Conservation (phyloP, 2,888 invertebrate species). For the Mamestra brassicae region DNA sequence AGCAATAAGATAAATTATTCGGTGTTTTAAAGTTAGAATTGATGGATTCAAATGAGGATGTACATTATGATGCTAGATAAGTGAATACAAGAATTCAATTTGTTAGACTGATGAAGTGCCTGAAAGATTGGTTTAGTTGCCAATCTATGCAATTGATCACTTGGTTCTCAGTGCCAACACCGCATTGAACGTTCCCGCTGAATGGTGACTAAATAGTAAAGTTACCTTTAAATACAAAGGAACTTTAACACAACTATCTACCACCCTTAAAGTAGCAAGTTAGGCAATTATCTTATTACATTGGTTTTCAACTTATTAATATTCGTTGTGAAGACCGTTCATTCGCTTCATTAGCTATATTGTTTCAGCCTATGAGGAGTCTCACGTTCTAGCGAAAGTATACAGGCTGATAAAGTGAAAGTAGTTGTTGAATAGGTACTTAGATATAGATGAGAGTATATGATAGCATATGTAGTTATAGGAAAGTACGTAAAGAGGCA, state of each 20-base stretch:
- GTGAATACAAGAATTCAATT: background rate
- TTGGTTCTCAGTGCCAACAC: conserved; percentile 1
- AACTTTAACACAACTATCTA: background rate
- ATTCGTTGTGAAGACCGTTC: background rate
- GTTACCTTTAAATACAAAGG: background rate
- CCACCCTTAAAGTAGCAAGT: background rate
- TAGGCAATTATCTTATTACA: background rate
- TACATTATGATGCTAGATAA: background rate
- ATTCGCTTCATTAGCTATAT: background rate
- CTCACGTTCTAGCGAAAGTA: conserved; percentile 25
- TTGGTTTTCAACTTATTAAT: background rate
- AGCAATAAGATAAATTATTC: conserved; percentile 53
- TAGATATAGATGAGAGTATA: conserved; percentile 49
- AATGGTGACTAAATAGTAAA: background rate
- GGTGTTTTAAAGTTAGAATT: conserved; percentile 27
- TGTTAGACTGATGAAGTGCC: conserved; percentile 1
- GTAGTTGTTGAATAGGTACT: conserved; percentile 19
- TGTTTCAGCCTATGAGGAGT: background rate
- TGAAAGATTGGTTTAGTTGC: conserved; percentile 10
- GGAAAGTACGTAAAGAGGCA: conserved; percentile 89
- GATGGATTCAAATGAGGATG: conserved; percentile 9
- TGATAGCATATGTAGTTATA: conserved; percentile 73
- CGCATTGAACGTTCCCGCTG: background rate
- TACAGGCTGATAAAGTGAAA: conserved; percentile 27
- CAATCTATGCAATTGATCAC: conserved; percentile 10